These are phyloP conservation scores for Aspidiotus destructor DNA, from an alignment of 2,888 invertebrate genomes.

Conservation along the genomic window DNA sequence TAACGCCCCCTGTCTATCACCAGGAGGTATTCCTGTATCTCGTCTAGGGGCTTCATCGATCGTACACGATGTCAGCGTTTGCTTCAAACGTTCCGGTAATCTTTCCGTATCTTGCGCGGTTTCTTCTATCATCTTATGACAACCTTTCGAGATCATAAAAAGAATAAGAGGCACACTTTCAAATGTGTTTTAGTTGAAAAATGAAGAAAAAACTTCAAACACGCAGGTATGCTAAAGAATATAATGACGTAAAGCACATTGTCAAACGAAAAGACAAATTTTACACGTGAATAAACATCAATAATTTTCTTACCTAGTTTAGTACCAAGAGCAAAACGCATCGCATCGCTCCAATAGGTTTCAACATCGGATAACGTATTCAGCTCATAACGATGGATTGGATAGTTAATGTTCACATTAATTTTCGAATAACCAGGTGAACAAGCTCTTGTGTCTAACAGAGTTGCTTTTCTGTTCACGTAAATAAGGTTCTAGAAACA, in stretches of 20 bases:
- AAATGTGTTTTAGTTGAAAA: no score
- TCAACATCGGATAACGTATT: constrained; percentile 48
- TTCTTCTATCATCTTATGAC: constrained; percentile 1
- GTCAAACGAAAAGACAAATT: no score
- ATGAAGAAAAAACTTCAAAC: neutral
- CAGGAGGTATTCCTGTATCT: constrained; percentile 56
- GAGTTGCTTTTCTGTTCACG: constrained; percentile 51
- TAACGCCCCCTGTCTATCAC: constrained; percentile 61
- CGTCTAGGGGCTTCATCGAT: constrained; percentile 44
- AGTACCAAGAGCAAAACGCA: constrained; percentile 57
- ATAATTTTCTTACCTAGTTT: constrained; percentile 45
- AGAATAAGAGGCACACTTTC: no score
- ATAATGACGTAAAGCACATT: no score
- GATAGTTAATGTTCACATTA: constrained; percentile 49
- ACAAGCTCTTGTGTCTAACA: constrained; percentile 58
- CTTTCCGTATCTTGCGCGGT: constrained; percentile 37
- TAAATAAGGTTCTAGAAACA: constrained; percentile 49
- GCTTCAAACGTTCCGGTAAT: constrained; percentile 41
- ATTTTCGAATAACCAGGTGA: constrained; percentile 49
- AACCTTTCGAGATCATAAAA: neutral
- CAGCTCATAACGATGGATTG: constrained; percentile 49
- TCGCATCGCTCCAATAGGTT: constrained; percentile 59
- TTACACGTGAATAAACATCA: no score
- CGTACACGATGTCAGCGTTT: constrained; percentile 43
- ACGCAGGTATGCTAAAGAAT: neutral